These are phyloP conservation scores for Acomys russatus DNA, from an alignment of 2,797 vertebrate genomes.

Conservation along the genomic window DNA sequence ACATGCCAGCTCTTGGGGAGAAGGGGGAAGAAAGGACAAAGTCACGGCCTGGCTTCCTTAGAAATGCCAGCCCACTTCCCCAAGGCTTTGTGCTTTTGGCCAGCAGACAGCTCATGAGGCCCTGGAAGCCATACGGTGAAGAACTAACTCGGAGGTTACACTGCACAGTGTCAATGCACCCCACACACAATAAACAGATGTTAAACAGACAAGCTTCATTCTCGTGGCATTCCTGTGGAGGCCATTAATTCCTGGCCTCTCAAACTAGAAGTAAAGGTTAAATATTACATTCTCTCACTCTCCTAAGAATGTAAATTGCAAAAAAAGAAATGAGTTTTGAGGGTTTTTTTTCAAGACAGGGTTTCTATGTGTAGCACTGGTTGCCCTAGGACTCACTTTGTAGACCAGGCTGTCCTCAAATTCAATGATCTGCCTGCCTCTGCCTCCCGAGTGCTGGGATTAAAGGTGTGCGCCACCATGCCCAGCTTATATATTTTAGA, in stretches of 20 bases:
- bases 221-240: not conserved
- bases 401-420: too few species aligned
- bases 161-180: not conserved
- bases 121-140: not conserved
- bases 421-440: too few species aligned
- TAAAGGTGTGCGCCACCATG: too few species aligned
- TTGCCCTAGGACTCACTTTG: too few species aligned
- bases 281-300: constrained; percentile 9
- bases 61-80: not conserved
- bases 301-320: constrained; percentile 51
- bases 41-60: not conserved
- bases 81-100: not conserved
- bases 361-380: too few species aligned
- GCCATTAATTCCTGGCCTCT: not conserved
- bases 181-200: not conserved
- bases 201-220: not conserved
- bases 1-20: constrained; percentile 94
- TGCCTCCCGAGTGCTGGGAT: too few species aligned
- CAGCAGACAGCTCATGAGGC: not conserved
- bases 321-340: not conserved
- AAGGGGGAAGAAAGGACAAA: not conserved
- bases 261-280: constrained; percentile 48
- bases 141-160: not conserved
- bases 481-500: not conserved
- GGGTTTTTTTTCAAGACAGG: too few species aligned